Evolutionary conservation across 1,140 invertebrate genomes (phyloP), one percentile per base, ranked within the genome.

Genomic region (Ruditapes philippinarum): DNA sequence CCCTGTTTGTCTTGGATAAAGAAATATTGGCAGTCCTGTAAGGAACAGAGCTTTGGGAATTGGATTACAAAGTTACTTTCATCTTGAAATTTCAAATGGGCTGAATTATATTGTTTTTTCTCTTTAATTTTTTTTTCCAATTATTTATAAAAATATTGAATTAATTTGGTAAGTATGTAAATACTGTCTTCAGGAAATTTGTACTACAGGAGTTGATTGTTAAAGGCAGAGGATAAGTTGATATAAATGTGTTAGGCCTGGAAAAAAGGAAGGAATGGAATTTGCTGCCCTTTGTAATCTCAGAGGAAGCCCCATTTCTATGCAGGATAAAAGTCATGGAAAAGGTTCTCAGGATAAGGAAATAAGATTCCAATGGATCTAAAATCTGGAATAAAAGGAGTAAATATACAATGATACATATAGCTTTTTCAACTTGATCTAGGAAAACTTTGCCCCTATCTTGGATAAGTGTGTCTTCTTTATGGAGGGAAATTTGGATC

Each of bases 311-410:
- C 42, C 54, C 19, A 25, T 57, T 25, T 65, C 60, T 7, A 3
- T 7, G 5, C 65, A 38, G 65, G 65, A 70, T 70, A 19, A 70
- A 70, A 40, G 33, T 70, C 65, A 36, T 38, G 65, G 65, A 70
- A 70, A 38, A 70, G 2, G 19, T 38, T 70, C 65, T 70, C n/a
- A n/a, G 65, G 65, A 70, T 70, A 22, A 70, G 65, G 65, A 70
- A 70, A 31, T 36, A 9, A 7, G 0, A 9, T 36, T 57, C 51
- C 5, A 54, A 14, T 22, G 51, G 22, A 54, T 14, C n/a, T n/a
- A 54, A 22, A 3, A 14, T n/a, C 51, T 54, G 51, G 57, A 62
- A 62, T 22, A 62, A 62, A 62, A 62, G 22, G 57, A 28, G 9
- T 25, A n/a, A 9, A 28, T 28, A 25, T 54, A n/a, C 19, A n/a